phyloP scores from a whole-genome alignment of 2,888 invertebrate genomes.

The Agrochola lota region DNA sequence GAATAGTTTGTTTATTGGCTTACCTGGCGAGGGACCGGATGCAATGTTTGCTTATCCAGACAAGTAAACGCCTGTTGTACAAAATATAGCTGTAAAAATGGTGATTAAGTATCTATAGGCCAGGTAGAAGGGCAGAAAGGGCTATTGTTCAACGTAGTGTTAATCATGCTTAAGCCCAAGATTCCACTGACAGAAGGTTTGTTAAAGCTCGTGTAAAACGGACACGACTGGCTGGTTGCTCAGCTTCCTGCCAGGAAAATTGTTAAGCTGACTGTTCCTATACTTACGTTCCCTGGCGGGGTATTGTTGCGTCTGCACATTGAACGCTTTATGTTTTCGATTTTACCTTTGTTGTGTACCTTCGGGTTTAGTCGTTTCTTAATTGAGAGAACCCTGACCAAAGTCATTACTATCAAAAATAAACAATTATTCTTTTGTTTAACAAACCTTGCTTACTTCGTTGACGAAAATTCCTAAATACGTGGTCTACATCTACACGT shows the following conservation, averaged over 20 bases:
- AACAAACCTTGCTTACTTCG: constrained; percentile 15
- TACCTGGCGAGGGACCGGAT: constrained; percentile 78
- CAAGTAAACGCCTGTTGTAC: constrained; percentile 28
- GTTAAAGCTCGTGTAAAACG: constrained; percentile 22
- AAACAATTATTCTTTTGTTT: constrained; percentile 12
- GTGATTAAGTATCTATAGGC: not conserved
- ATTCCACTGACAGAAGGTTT: not conserved
- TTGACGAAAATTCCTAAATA: constrained; percentile 45
- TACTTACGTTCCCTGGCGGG: not conserved
- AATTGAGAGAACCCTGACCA: not conserved
- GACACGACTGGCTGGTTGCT: constrained; percentile 9
- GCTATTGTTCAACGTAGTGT: constrained; percentile 15
- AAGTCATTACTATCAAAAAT: not conserved
- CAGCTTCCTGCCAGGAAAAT: constrained; percentile 30
- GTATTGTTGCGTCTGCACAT: constrained; percentile 5
- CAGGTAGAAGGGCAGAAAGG: not conserved
- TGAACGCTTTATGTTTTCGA: not conserved
- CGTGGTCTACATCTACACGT: constrained; percentile 50
- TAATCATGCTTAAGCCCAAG: constrained; percentile 20
- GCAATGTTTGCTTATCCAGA: constrained; percentile 68
- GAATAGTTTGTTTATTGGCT: constrained; percentile 69
- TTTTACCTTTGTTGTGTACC: not conserved
- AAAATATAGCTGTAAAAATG: constrained; percentile 22
- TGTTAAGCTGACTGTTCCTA: not conserved
- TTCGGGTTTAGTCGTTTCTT: not conserved